Evolutionary conservation across 2,888 invertebrate genomes (phyloP).

Genomic region (Agonopterix heracliana): DNA sequence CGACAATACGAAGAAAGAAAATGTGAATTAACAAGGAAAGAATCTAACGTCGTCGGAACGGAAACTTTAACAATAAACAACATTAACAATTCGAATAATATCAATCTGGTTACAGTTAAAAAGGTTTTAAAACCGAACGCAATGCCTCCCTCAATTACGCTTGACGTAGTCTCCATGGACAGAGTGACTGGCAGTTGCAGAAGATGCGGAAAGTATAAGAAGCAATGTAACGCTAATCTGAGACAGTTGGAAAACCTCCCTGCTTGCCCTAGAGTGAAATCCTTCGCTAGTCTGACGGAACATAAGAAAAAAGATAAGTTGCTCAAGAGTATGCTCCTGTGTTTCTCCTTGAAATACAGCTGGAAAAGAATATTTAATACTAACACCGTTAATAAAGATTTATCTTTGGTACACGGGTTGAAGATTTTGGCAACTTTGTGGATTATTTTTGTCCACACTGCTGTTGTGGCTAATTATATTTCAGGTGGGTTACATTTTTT

Average conservation of each 20-base stretch:
- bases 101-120: conserved; percentile 45
- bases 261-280: conserved; percentile 48
- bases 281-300: conserved; percentile 44
- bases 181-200: conserved; percentile 46
- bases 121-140: conserved; percentile 33
- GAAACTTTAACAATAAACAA: conserved; percentile 29
- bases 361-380: conserved; percentile 61
- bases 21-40: conserved; percentile 19
- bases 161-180: conserved; percentile 56
- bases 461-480: conserved; percentile 79
- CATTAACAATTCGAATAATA: conserved; percentile 35
- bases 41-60: conserved; percentile 21
- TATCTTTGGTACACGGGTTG: conserved; percentile 76
- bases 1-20: conserved; percentile 21
- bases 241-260: conserved; percentile 30
- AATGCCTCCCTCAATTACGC: conserved; percentile 52
- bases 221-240: conserved; percentile 43
- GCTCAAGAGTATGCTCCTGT: conserved; percentile 46
- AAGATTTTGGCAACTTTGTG: conserved; percentile 80
- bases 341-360: conserved; percentile 60
- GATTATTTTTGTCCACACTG: conserved; percentile 79
- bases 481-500: conserved; percentile 54
- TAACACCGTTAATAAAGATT: conserved; percentile 65
- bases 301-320: conserved; percentile 39
- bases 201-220: conserved; percentile 61